Conservation (phyloP, 2,888 invertebrate species). For the Himalopsyche kuldschensis region DNA sequence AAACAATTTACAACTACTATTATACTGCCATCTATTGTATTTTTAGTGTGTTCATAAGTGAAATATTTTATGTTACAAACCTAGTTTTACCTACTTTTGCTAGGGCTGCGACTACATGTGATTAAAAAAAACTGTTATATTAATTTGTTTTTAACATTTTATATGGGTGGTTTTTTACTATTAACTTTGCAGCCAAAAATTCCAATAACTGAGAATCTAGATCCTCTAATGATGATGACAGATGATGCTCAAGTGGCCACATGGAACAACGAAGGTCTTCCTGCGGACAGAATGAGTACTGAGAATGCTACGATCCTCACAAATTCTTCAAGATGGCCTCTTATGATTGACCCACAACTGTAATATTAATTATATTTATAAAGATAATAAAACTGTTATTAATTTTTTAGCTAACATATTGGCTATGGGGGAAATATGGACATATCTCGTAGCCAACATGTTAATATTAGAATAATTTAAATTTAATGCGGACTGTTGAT, state of each 20-base stretch:
- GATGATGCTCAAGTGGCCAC: constrained; percentile 90
- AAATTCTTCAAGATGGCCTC: constrained; percentile 88
- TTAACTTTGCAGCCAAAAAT: constrained; percentile 64
- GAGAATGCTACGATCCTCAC: constrained; percentile 92
- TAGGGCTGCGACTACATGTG: too few relatives aligned
- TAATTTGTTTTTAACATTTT: too few relatives aligned
- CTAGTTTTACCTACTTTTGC: too few relatives aligned
- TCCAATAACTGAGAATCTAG: constrained; percentile 76
- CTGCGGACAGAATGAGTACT: constrained; percentile 90
- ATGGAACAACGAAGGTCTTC: constrained; percentile 94
- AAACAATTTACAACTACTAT: too few relatives aligned
- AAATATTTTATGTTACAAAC: too few relatives aligned
- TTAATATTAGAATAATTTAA: not conserved
- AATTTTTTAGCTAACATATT: too few relatives aligned
- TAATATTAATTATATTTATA: constrained; percentile 45
- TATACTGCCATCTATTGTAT: too few relatives aligned
- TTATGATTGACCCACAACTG: constrained; percentile 93
- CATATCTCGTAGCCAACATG: too few relatives aligned
- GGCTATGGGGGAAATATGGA: too few relatives aligned
- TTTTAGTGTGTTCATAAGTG: too few relatives aligned
- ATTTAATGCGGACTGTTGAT: not conserved
- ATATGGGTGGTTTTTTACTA: not conserved
- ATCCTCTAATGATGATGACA: constrained; percentile 83
- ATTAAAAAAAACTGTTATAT: too few relatives aligned
- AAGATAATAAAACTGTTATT: too few relatives aligned